Evolutionary conservation across 2,797 vertebrate genomes (phyloP), one percentile per base, ranked within the genome.

Genomic region (Champsocephalus esox): DNA sequence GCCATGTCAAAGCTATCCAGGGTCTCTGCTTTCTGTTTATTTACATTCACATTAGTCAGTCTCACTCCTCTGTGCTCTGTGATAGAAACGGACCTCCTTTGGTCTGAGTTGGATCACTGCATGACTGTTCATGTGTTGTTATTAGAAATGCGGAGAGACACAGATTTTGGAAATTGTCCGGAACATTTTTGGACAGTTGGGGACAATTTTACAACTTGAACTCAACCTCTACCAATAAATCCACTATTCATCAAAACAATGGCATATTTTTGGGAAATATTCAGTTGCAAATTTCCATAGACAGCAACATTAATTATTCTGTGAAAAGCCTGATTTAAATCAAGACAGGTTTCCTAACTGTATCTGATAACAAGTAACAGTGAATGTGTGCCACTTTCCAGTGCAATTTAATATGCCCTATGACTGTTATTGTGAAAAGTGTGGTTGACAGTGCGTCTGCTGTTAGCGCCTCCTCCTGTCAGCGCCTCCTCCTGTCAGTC

Each of bases 21-120:
- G 55, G 21, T 51, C 19, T 67, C 50, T 65, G 75, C 66, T 61
- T 44, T 70, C 49, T 54, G 79, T 89, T 90, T 90, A 85, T 88
- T 87, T 88, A 58, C 62, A 51, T 66, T 70, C 10, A n/a, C 51
- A 75, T 88, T 51, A 67, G 58, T 74, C 81, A 24, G 12, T 38
- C 69, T 81, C 43, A 28, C 61, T 63, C 65, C 61, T 63, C 65
- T 43, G 8, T 41, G 13, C n/a, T 49, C 2, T 73, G 72, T 71
- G 66, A 77, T 41, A 74, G 45, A 64, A 58, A 55, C 48, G 38
- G 43, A 80, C 11, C 62, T 67, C 28, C 45, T 56, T 28, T 38
- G 73, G 61, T 57, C 68, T 69, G 14, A 32, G 59, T 3, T 75
- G 21, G 69, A 44, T 75, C 24, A 62, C 21, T 46, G 45, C 77